Conservation (phyloP, 2,797 vertebrate species). For the Neostethus bicornis region DNA sequence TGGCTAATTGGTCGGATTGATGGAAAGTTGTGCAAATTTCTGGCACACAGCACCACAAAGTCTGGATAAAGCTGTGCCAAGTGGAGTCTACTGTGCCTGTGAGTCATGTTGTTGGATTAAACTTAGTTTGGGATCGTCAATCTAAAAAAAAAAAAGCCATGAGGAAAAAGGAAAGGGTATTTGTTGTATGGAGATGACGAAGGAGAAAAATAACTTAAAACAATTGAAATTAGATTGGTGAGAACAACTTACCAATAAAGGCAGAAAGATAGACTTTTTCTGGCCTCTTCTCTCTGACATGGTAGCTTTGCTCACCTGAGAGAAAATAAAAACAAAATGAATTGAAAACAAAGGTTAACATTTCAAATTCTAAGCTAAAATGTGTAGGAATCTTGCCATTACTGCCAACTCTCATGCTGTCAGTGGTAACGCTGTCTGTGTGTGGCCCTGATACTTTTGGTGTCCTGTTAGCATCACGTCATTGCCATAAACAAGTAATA, state of each 20-base stretch:
- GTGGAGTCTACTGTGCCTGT: constrained; percentile 13
- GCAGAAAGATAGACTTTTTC: constrained; percentile 82
- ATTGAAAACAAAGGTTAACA: constrained; percentile 4
- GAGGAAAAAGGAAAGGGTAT: neutral
- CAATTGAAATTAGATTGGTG: neutral
- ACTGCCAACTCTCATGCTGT: constrained; percentile 42
- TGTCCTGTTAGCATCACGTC: constrained; percentile 58
- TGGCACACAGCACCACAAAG: constrained; percentile 31
- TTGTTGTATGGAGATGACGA: neutral
- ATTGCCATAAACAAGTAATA: constrained; percentile 61
- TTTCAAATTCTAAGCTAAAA: constrained; percentile 19
- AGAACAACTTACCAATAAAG: constrained; percentile 85
- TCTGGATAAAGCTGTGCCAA: constrained; percentile 35
- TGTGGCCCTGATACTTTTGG: constrained; percentile 62
- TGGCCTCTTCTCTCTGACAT: constrained; percentile 82
- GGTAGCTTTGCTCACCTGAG: constrained; percentile 67
- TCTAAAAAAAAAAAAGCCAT: constrained; percentile 4
- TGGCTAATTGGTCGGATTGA: constrained; percentile 55
- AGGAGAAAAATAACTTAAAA: neutral
- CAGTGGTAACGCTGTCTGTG: constrained; percentile 39
- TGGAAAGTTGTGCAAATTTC: constrained; percentile 40
- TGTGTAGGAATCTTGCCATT: constrained; percentile 26
- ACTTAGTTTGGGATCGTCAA: constrained; percentile 1
- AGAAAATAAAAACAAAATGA: constrained; percentile 27
- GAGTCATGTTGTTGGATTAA: constrained; percentile 6